These are phyloP conservation scores for Drosophila pseudotalamancana DNA, from an alignment of 2,888 invertebrate species.

Conservation along the genomic window DNA sequence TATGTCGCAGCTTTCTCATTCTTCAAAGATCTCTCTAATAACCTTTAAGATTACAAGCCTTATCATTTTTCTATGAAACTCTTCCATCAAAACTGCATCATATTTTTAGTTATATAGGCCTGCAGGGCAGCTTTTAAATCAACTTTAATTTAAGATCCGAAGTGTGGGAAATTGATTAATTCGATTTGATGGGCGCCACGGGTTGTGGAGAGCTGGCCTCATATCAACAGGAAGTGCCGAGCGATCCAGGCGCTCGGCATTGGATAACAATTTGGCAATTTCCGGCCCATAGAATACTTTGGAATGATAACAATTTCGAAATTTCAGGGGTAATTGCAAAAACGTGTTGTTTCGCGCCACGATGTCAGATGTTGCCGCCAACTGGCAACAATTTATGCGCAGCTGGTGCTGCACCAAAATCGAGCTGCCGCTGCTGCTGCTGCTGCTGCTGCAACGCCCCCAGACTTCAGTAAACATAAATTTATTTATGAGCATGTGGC, in stretches of 20 bases:
- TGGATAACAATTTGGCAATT: constrained; percentile 16
- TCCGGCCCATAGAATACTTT: constrained; percentile 9
- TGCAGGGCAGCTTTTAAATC: too few relatives aligned
- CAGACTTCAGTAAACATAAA: constrained; percentile 69
- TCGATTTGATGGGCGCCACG: neutral
- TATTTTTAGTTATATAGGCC: too few relatives aligned
- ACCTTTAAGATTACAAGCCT: too few relatives aligned
- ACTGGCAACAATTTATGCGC: constrained; percentile 53
- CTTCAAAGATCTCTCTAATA: too few relatives aligned
- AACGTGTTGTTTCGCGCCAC: constrained; percentile 28
- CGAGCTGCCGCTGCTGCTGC: too few relatives aligned
- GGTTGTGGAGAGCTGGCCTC: neutral
- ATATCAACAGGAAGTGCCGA: neutral
- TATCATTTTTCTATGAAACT: too few relatives aligned
- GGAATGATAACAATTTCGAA: constrained; percentile 28
- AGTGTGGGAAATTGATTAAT: neutral
- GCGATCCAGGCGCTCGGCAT: neutral
- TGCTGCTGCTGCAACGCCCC: constrained; percentile 51
- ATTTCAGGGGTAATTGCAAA: constrained; percentile 49
- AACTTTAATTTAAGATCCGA: neutral
- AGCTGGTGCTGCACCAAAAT: constrained; percentile 22
- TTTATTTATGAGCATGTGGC: constrained; percentile 77
- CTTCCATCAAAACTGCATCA: too few relatives aligned
- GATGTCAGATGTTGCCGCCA: constrained; percentile 30
- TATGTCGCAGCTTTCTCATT: too few relatives aligned